Percentiles rank a stretch among this genome's conserved stretches.
Conservation (phyloP, 2,113 vertebrate genomes). For the Ahaetulla prasina region DNA sequence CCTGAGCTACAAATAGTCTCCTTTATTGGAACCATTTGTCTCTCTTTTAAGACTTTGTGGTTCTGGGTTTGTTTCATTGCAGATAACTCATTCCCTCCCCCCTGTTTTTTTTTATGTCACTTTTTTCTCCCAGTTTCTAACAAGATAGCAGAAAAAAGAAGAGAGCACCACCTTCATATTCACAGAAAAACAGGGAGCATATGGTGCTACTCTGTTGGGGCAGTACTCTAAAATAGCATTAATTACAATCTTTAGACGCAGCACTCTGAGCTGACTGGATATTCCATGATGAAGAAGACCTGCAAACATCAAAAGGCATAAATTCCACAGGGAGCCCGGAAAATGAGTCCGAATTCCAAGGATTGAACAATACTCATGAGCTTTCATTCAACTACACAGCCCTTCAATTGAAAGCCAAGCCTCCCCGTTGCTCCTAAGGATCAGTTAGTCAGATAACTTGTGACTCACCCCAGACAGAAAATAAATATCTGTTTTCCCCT, state of each 20-base stretch:
- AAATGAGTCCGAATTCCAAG: not conserved
- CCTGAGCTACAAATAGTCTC: too few species aligned
- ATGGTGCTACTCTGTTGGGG: not conserved
- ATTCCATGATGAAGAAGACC: not conserved
- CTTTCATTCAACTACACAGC: not conserved
- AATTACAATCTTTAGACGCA: not conserved
- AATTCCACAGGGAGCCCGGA: not conserved
- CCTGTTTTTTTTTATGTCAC: not conserved
- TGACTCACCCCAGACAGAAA: not conserved
- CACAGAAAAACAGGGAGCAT: not conserved
- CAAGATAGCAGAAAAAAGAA: not conserved
- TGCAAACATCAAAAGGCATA: not conserved
- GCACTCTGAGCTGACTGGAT: not conserved
- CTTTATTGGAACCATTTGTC: not conserved
- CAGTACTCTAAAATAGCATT: not conserved
- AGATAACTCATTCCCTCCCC: not conserved
- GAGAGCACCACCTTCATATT: not conserved
- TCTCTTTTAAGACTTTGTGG: not conserved
- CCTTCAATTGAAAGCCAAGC: not conserved
- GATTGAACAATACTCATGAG: not conserved
- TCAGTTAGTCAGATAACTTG: not conserved
- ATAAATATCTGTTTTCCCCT: not conserved
- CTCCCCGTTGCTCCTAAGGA: not conserved
- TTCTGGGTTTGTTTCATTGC: not conserved
- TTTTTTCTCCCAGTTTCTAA: not conserved